Evolutionary conservation across 2,113 vertebrate species (phyloP).

Genomic region (Upupa epops): DNA sequence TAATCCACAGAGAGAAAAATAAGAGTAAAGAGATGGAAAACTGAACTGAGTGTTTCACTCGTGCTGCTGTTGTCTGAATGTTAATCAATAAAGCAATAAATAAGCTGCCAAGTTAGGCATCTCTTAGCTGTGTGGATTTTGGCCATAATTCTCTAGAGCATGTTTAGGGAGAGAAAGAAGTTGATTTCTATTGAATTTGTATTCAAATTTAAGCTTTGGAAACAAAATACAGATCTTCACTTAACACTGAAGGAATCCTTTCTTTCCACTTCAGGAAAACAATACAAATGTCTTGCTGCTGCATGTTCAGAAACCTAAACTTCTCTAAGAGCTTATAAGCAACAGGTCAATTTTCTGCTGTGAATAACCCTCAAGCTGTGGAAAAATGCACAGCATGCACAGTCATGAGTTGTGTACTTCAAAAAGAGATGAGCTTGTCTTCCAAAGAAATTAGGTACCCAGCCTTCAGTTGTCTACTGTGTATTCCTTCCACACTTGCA

Average conservation of each 20-base stretch:
- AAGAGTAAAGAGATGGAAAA: conserved; percentile 21
- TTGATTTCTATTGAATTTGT: conserved; percentile 62
- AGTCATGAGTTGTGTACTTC: background rate
- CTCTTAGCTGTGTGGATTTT: conserved; percentile 21
- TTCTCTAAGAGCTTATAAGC: background rate
- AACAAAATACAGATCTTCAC: conserved; percentile 10
- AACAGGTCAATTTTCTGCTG: background rate
- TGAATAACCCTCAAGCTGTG: background rate
- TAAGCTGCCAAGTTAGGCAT: conserved; percentile 49
- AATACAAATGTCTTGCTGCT: background rate
- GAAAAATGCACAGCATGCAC: background rate
- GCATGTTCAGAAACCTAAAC: background rate
- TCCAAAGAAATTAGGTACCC: background rate
- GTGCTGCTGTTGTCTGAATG: conserved; percentile 41
- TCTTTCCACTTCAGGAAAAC: background rate
- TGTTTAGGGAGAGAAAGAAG: conserved; percentile 22
- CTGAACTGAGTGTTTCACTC: background rate
- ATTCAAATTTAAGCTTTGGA: conserved; percentile 41
- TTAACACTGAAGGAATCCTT: background rate
- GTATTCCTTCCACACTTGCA: background rate
- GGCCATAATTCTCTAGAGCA: conserved; percentile 43
- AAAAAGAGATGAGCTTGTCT: background rate
- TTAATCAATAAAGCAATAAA: conserved; percentile 69
- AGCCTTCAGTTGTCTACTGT: background rate
- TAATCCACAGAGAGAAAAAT: conserved; percentile 15